Percentiles rank a stretch among this genome's conserved stretches.
These are phyloP conservation scores for Acheta domesticus DNA, from an alignment of 2,888 invertebrate genomes.

Conservation along the genomic window DNA sequence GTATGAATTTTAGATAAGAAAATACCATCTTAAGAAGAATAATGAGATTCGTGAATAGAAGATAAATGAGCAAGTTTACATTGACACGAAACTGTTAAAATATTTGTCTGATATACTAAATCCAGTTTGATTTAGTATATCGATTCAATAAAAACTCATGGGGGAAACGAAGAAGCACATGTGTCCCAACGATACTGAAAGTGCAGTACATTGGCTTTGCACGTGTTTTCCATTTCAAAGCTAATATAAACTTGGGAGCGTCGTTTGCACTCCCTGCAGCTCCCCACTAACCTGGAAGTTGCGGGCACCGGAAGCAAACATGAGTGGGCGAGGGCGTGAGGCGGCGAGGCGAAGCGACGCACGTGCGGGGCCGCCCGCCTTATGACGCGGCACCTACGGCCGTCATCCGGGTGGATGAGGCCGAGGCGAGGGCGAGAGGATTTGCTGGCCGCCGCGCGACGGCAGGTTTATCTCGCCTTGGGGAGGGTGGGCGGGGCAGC, in stretches of 20 bases:
- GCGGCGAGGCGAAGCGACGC: not conserved
- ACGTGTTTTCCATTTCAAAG: too few species aligned
- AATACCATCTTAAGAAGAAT: too few species aligned
- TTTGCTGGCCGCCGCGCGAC: not conserved
- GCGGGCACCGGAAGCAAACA: not conserved
- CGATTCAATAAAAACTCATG: too few species aligned
- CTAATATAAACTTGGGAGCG: not conserved
- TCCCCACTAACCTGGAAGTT: not conserved
- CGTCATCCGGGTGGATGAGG: not conserved
- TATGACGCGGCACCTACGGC: not conserved
- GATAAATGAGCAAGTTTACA: too few species aligned
- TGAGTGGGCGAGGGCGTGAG: not conserved
- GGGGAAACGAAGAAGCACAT: too few species aligned
- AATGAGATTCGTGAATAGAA: too few species aligned
- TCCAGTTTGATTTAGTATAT: too few species aligned
- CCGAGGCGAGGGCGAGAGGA: not conserved
- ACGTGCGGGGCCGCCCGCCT: not conserved
- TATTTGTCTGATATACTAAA: too few species aligned
- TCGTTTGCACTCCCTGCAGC: not conserved
- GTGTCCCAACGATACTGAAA: too few species aligned
- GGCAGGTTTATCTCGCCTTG: not conserved
- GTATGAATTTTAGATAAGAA: too few species aligned
- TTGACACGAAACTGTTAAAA: too few species aligned
- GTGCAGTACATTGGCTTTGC: too few species aligned
- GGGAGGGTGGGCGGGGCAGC: not conserved